Evolutionary conservation across 2,113 vertebrate species (phyloP), one percentile per base, ranked within the genome.

Genomic region (Cnemophilus loriae): DNA sequence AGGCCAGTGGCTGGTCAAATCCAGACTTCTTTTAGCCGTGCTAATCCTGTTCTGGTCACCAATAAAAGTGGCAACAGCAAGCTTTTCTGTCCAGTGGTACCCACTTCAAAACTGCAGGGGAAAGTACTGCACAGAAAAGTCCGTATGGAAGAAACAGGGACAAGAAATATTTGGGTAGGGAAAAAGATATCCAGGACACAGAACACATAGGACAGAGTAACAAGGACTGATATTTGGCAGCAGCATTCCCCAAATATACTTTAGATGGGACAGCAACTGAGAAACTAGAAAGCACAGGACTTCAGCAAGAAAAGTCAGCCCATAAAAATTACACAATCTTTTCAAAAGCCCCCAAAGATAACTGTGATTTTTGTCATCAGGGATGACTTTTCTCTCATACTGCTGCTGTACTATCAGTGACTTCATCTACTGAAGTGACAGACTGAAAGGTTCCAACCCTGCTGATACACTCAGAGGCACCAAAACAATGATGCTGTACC

Each of bases 151-250:
- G 6, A 32, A 92, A 74, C 11, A 53, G 13, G 7, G 19, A 37
- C 14, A 57, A 65, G 23, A 78, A 70, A 59, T 17, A 53, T 44
- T 37, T 69, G 11, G 3, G 6, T 7, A 42, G 22, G 14, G 7
- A 42, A 90, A 55, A 74, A 64, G 6, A 16, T 2, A 68, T 5
- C 10, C 18, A 61, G 27, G 20, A 60, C 23, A 7, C 11, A 39
- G 13, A 55, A 35, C 1, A 28, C 0, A 3, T 0, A 55, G 7
- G 17, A 59, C 33, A 84, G 6, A 75, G 4, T 20, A 65, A 68
- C 12, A 59, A 37, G 7, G 10, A n/a, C 9, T 0, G 1, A 1
- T 14, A 75, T 12, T 17, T 44, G 7, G 22, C 24, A 80, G 28
- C 17, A 86, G 47, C 9, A 23, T 8, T 53, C 2, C 27, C 28